These are phyloP conservation scores for Chaenocephalus aceratus DNA, from an alignment of 2,113 vertebrate genomes.

Conservation along the genomic window DNA sequence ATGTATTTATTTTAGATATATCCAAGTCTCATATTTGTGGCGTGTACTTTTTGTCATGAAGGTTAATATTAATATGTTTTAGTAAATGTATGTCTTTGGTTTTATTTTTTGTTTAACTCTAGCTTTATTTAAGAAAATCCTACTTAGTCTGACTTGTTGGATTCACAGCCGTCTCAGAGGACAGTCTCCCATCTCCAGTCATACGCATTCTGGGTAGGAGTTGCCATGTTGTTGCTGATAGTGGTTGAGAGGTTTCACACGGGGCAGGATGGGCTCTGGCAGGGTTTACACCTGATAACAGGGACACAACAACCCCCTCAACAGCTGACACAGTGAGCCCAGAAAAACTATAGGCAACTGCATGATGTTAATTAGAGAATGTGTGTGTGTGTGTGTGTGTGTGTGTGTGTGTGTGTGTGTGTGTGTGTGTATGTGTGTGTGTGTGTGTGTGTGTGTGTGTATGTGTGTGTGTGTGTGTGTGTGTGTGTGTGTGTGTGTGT, in stretches of 20 bases:
- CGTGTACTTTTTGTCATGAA: too few species aligned
- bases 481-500: constrained; percentile 3
- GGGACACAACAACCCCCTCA: constrained; percentile 59
- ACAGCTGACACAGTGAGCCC: constrained; percentile 29
- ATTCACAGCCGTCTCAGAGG: background rate
- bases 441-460: background rate
- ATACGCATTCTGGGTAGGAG: background rate
- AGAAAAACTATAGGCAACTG: constrained; percentile 36
- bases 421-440: constrained; percentile 10
- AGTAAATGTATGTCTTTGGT: too few species aligned
- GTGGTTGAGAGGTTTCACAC: constrained; percentile 12
- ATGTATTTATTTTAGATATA: too few species aligned
- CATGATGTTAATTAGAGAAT: too few species aligned
- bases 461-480: constrained; percentile 6
- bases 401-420: constrained; percentile 12
- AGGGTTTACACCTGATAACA: constrained; percentile 41
- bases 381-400: too few species aligned
- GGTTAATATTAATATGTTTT: too few species aligned
- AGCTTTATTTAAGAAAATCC: too few species aligned
- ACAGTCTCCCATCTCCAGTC: constrained; percentile 6
- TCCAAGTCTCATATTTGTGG: too few species aligned
- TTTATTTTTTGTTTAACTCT: too few species aligned
- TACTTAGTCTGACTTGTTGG: background rate
- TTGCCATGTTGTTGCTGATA: constrained; percentile 18
- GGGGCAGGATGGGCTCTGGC: background rate